Evolutionary conservation across 92 coral and sea anemone species (phyloP).

Genomic region (Porites cylindrica): DNA sequence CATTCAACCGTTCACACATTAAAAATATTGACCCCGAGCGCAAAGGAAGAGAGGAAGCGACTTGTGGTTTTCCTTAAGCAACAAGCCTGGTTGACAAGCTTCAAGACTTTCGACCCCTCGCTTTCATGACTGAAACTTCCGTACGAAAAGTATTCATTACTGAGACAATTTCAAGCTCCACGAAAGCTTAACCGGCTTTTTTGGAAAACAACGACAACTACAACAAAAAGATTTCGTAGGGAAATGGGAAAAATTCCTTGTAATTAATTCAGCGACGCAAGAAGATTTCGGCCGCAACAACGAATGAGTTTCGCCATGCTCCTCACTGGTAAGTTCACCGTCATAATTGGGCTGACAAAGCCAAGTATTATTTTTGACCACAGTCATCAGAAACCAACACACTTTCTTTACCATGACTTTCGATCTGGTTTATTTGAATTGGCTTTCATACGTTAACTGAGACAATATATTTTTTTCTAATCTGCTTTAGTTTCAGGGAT

Average conservation of each 20-base stretch:
- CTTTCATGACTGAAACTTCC: too few relatives aligned
- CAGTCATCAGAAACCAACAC: constrained; percentile 1
- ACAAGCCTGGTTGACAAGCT: neutral
- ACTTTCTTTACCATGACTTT: neutral
- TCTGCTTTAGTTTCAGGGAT: neutral
- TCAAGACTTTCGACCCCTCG: neutral
- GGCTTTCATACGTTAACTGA: neutral
- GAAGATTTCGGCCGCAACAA: neutral
- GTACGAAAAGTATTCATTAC: neutral
- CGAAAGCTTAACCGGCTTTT: neutral
- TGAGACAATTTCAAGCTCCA: neutral
- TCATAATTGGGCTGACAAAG: neutral
- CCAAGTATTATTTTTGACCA: neutral
- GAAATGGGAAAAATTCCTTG: neutral
- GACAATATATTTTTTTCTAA: neutral
- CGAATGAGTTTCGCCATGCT: neutral
- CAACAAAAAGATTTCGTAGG: neutral
- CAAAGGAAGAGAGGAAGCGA: neutral
- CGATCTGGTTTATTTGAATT: neutral
- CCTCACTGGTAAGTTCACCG: neutral
- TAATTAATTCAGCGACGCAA: neutral
- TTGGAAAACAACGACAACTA: neutral
- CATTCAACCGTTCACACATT: constrained; percentile 8
- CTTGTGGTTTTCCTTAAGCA: neutral
- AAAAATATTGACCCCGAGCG: constrained; percentile 17